phyloP scores from a whole-genome alignment of 2,888 invertebrate genomes.

The Suillia variegata region DNA sequence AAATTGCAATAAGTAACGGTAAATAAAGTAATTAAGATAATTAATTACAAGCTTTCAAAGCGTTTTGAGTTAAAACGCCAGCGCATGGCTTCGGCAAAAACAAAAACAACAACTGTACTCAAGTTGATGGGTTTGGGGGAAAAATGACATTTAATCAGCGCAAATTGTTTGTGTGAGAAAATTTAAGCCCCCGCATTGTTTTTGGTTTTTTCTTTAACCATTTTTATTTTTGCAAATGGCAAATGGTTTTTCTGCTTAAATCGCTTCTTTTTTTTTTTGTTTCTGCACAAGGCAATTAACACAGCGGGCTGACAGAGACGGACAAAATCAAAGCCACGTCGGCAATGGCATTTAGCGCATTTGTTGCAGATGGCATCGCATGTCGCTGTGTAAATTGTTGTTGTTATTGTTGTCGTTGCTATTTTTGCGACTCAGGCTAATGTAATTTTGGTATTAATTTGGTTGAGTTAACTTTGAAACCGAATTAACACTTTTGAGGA shows the following conservation, averaged over 20 bases:
- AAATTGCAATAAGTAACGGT: constrained; percentile 30
- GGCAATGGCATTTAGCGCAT: constrained; percentile 13
- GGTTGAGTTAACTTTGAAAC: too few relatives aligned
- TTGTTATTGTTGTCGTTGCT: too few relatives aligned
- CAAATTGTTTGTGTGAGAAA: constrained; percentile 36
- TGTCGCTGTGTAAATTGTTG: too few relatives aligned
- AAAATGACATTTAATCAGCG: constrained; percentile 42
- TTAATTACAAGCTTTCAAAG: constrained; percentile 37
- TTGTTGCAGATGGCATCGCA: background rate
- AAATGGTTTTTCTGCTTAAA: too few relatives aligned
- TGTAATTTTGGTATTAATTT: too few relatives aligned
- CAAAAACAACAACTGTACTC: too few relatives aligned
- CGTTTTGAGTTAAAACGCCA: background rate
- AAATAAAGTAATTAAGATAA: constrained; percentile 36
- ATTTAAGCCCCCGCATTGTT: constrained; percentile 30
- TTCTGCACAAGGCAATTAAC: background rate
- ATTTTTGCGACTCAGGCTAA: too few relatives aligned
- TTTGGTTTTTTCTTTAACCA: constrained; percentile 12
- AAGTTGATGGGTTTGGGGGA: too few relatives aligned
- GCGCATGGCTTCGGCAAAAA: too few relatives aligned
- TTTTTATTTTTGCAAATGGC: background rate
- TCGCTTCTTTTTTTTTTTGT: too few relatives aligned
- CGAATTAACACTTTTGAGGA: too few relatives aligned
- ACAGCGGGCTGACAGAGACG: background rate
- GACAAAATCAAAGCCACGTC: constrained; percentile 5